Evolutionary conservation across 2,888 invertebrate species (phyloP).

Genomic region (Cosmia pyralina): DNA sequence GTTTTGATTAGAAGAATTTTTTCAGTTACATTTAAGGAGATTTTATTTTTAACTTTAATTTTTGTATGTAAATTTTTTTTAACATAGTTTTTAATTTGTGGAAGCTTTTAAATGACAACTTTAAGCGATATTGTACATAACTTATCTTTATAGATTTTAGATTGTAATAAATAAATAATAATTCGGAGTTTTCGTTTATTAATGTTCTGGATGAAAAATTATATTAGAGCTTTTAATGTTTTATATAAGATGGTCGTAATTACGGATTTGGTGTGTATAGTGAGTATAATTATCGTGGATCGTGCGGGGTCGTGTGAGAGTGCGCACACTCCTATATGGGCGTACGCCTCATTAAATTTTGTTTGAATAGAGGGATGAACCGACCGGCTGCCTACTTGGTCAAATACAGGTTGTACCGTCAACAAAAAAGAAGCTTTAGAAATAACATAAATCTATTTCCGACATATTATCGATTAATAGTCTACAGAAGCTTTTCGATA

Average conservation of each 20-base stretch:
- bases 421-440: constrained; percentile 57
- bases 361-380: constrained; percentile 88
- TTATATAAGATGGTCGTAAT: constrained; percentile 27
- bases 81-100: too few species aligned
- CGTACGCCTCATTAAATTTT: constrained; percentile 88
- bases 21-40: too few species aligned
- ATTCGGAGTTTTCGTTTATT: constrained; percentile 11
- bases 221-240: not conserved
- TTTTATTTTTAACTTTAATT: too few species aligned
- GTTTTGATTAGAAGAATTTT: too few species aligned
- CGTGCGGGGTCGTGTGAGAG: constrained; percentile 56
- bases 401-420: constrained; percentile 74
- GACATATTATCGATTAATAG: not conserved
- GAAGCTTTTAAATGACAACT: too few species aligned
- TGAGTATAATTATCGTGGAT: constrained; percentile 51
- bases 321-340: constrained; percentile 68
- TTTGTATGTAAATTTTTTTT: too few species aligned
- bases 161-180: constrained; percentile 18
- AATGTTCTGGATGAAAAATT: constrained; percentile 13
- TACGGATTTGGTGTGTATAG: constrained; percentile 24
- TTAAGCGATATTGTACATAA: too few species aligned
- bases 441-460: constrained; percentile 6
- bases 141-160: too few species aligned
- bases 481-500: not conserved
- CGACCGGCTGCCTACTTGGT: constrained; percentile 74